Evolutionary conservation across 2,113 vertebrate genomes (phyloP).

Genomic region (Picathartes gymnocephalus): DNA sequence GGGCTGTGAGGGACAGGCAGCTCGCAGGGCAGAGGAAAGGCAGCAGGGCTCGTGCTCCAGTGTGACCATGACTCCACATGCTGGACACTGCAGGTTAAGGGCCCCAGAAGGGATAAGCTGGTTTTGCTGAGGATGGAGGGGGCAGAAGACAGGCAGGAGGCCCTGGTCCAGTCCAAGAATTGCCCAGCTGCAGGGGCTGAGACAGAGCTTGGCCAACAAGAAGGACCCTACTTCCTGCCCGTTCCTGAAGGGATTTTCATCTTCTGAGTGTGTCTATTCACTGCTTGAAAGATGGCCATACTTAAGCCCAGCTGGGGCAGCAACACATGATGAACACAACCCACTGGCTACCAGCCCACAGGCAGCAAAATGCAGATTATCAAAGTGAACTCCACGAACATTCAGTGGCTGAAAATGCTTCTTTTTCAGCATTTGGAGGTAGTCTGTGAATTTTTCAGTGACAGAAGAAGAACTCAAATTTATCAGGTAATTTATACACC

Average conservation of each 20-base stretch:
- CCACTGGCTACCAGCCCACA: background rate
- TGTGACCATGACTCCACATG: fast-evolving
- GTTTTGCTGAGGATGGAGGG: background rate
- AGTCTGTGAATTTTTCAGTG: background rate
- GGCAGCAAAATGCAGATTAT: background rate
- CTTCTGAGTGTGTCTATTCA: background rate
- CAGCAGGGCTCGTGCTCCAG: background rate
- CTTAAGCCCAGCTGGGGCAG: background rate
- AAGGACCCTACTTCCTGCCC: background rate
- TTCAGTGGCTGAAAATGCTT: background rate
- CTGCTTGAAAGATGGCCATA: background rate
- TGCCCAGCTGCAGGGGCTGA: background rate
- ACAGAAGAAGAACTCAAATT: background rate
- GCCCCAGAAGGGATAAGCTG: background rate
- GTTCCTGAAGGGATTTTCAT: background rate
- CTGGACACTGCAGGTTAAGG: fast-evolving
- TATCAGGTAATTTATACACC: background rate
- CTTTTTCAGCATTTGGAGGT: background rate
- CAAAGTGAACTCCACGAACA: background rate
- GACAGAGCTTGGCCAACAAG: background rate
- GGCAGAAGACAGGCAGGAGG: background rate
- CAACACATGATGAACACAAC: background rate
- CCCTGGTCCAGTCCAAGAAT: background rate
- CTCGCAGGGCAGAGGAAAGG: background rate
- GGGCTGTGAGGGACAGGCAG: fast-evolving